Base-by-base conservation (phyloP, 2,113 vertebrate species). In the Orientallactaga bullata region DNA sequence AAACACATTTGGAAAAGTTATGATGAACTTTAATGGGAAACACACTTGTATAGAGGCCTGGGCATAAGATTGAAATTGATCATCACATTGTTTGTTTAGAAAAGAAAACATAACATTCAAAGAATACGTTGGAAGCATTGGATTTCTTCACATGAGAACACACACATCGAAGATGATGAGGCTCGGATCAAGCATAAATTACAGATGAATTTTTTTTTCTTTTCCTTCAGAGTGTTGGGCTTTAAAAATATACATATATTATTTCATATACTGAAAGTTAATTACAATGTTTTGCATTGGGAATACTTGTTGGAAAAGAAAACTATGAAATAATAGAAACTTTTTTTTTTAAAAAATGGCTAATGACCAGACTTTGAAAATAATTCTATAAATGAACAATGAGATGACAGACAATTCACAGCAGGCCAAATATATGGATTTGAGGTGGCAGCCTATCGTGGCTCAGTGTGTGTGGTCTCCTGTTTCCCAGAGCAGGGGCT, bases 31-130 rank as follows among this genome's bases (percentile, higher is more conserved):
- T 97, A 97, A 97, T 97, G 94, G 90, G 91, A 97, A 96, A 96
- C 97, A 97, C 86, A 96, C 95, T 96, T 96, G 96, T 88, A 89
- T 92, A 96, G 97, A 96, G 90, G 96, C 66, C 74, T 96, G 94
- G 92, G 92, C 94, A 93, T 94, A 85, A 95, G 96, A 94, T 88
- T 92, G 96, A 97, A 97, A 96, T 96, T 95, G 97, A 96, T 96
- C 96, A 96, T 96, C 96, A 96, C 97, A 92, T 96, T 96, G 97
- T 97, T 97, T 97, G 97, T 97, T 97, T 97, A 92, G 96, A 97
- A 96, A 97, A 96, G 97, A 93, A 96, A 97, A 96, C 96, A 94
- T 95, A 95, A 93, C 95, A 95, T 96, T 96, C 94, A 96, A 93
- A 93, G 90, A 96, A 85, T 95, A 95, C 76, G 93, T 94, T 97